These are phyloP conservation scores for Pterophyllum scalare DNA, from an alignment of 2,113 vertebrate genomes.

Conservation along the genomic window DNA sequence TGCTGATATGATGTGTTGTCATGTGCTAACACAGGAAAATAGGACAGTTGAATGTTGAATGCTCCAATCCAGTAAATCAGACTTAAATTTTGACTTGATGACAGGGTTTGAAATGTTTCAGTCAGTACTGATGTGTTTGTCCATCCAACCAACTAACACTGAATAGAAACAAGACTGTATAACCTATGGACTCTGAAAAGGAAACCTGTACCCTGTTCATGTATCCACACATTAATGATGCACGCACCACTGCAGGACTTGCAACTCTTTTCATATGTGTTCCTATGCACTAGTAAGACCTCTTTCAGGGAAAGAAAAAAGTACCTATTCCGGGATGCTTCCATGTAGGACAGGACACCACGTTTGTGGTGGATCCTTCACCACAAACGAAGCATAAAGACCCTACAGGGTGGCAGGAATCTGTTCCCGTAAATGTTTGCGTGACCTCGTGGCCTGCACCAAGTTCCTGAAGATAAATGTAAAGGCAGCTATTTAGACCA, in stretches of 20 bases:
- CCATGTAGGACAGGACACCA: too few relatives aligned
- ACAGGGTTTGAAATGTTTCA: too few relatives aligned
- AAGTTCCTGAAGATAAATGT: conserved; percentile 16
- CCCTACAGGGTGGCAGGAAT: not conserved
- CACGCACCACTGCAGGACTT: not conserved
- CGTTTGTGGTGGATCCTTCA: not conserved
- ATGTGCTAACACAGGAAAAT: too few relatives aligned
- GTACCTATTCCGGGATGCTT: too few relatives aligned
- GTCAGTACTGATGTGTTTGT: too few relatives aligned
- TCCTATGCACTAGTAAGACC: not conserved
- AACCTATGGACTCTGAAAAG: not conserved
- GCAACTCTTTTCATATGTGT: not conserved
- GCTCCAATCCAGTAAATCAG: too few relatives aligned
- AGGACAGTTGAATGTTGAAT: too few relatives aligned
- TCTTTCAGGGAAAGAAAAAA: not conserved
- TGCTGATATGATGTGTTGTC: too few relatives aligned
- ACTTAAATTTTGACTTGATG: too few relatives aligned
- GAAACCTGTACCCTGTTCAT: not conserved
- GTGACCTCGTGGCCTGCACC: not conserved
- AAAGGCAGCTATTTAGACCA: conserved; percentile 22
- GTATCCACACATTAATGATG: too few relatives aligned
- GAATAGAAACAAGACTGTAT: not conserved
- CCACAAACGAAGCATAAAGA: conserved; percentile 1
- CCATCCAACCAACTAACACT: not conserved
- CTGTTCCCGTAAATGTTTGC: not conserved